Percentiles rank a stretch among this genome's conserved stretches.
Evolutionary conservation across 2,888 invertebrate species (phyloP).

Genomic region (Bugulina stolonifera): DNA sequence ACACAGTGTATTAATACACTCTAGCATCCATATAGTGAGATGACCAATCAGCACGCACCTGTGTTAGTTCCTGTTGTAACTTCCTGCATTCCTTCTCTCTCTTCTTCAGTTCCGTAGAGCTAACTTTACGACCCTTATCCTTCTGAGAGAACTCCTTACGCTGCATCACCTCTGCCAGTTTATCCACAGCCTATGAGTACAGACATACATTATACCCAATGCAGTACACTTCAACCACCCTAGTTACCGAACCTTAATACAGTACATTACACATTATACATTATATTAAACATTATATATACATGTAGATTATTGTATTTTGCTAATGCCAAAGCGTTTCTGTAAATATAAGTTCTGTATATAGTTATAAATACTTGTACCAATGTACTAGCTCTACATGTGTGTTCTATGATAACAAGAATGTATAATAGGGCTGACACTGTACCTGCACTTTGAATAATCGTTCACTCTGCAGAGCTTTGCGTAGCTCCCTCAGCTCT

Average conservation of each 20-base stretch:
- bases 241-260: too few species aligned
- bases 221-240: conserved; percentile 52
- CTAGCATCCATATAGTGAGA: not conserved
- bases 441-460: conserved; percentile 49
- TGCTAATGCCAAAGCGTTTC: too few species aligned
- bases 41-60: conserved; percentile 50
- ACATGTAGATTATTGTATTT: too few species aligned
- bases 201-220: too few species aligned
- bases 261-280: too few species aligned
- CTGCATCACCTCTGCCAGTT: conserved; percentile 93
- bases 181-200: conserved; percentile 94
- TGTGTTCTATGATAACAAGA: too few species aligned
- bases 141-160: conserved; percentile 68
- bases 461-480: conserved; percentile 43
- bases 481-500: conserved; percentile 36
- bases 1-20: too few species aligned
- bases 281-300: too few species aligned
- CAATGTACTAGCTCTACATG: too few species aligned
- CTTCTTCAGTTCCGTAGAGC: conserved; percentile 66
- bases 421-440: too few species aligned
- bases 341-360: too few species aligned
- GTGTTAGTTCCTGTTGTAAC: conserved; percentile 84
- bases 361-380: too few species aligned
- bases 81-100: conserved; percentile 93
- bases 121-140: conserved; percentile 58